Percentiles rank a stretch among this genome's conserved stretches.
These are phyloP conservation scores for Paracyclopina nana DNA, from an alignment of 1,140 invertebrate genomes.

Conservation along the genomic window DNA sequence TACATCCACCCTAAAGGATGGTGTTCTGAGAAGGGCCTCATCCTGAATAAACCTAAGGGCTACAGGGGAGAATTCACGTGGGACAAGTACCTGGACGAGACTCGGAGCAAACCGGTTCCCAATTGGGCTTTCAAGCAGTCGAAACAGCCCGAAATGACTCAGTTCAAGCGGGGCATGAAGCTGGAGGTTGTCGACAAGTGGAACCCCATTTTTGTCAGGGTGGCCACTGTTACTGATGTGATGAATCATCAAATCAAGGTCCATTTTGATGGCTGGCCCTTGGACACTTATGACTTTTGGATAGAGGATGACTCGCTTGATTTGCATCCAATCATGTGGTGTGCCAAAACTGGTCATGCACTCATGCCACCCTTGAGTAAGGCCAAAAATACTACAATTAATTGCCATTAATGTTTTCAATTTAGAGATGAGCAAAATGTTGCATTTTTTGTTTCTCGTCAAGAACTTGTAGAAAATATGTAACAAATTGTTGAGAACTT, in stretches of 20 bases:
- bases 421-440: background rate
- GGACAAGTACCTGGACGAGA: constrained; percentile 59
- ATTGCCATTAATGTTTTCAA: background rate
- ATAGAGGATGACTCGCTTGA: constrained; percentile 70
- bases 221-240: constrained; percentile 58
- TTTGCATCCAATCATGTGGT: constrained; percentile 80
- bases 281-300: constrained; percentile 67
- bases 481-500: constrained; percentile 12
- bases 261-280: constrained; percentile 75
- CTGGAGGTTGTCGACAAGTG: constrained; percentile 74
- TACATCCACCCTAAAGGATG: constrained; percentile 84
- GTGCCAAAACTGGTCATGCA: constrained; percentile 60
- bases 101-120: constrained; percentile 52
- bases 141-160: constrained; percentile 29
- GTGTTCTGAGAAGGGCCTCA: constrained; percentile 57
- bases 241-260: constrained; percentile 23
- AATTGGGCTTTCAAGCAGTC: constrained; percentile 55
- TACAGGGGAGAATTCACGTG: constrained; percentile 29
- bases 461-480: background rate
- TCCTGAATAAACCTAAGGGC: constrained; percentile 61
- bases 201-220: constrained; percentile 57
- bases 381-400: background rate
- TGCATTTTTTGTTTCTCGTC: background rate
- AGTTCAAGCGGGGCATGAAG: constrained; percentile 64
- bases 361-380: constrained; percentile 44